These are phyloP conservation scores for Bufo gargarizans DNA, from an alignment of 2,113 vertebrate species.

Conservation along the genomic window DNA sequence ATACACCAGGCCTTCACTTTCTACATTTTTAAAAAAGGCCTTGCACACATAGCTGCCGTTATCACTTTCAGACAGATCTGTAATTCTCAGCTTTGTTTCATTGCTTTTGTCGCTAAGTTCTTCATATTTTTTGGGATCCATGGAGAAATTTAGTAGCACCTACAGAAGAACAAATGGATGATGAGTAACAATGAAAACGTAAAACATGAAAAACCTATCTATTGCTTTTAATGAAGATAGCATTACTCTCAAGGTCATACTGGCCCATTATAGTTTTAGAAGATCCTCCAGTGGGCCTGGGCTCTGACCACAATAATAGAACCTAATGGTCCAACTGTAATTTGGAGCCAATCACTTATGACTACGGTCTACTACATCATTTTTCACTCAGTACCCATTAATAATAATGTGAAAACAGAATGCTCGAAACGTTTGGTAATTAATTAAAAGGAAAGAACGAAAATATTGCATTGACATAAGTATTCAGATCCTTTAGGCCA, in stretches of 20 bases:
- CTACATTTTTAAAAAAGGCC: constrained; percentile 73
- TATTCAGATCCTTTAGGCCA: no score
- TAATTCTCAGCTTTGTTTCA: constrained; percentile 70
- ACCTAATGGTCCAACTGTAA: no score
- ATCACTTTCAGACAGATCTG: constrained; percentile 72
- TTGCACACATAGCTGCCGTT: constrained; percentile 77
- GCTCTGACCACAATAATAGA: neutral
- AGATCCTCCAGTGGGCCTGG: neutral
- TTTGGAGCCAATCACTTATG: no score
- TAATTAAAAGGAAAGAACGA: no score
- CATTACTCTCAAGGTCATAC: neutral
- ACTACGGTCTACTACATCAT: no score
- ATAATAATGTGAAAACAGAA: no score
- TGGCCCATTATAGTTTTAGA: neutral
- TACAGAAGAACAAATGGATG: constrained; percentile 39
- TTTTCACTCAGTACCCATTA: no score
- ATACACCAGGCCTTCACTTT: constrained; percentile 60
- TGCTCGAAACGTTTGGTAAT: no score
- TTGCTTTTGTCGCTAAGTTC: neutral
- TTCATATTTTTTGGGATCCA: constrained; percentile 62
- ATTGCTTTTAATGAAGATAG: neutral
- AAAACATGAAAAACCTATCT: neutral
- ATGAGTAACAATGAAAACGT: neutral
- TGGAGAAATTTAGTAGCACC: constrained; percentile 62
- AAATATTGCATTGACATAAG: no score